Base-by-base conservation (phyloP, 2,113 vertebrate genomes). In the Crypturellus undulatus region DNA sequence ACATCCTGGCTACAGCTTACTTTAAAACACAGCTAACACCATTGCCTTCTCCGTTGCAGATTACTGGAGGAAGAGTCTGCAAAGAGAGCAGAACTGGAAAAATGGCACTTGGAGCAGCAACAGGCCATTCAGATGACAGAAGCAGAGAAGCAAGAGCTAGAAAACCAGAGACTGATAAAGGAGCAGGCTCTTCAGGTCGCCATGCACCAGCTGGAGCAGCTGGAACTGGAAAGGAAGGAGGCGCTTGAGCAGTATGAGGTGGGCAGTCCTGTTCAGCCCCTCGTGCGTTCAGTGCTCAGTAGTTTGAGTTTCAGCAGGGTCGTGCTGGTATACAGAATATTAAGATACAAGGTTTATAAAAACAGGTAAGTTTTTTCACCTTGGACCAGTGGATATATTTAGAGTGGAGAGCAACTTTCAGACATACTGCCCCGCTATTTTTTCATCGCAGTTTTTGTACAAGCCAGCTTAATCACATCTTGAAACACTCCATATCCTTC, bases 221-320 rank as follows among this genome's bases (percentile, higher is more conserved):
- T 99, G 47, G 99, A 99, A 96, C 76, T 92, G 1, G 99, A 99
- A 95, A 98, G 99, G 62, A 98, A 98, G 43, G 98, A 98, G 40
- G 99, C 99, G 0, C 98, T 99, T 59, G 98, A 99, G 96, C 99
- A 99, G 68, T 99, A 99, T 5, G 98, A 99, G 99, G 99, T 99
- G 70, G 96, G 91, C 10, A 22, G 26, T 17, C 83, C 43, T 84
- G 45, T 62, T 62, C 22, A 64, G 0, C 24, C 78, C 76, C 25
- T 83, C 18, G 3, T 25, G 28, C 52, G 32, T 32, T 58, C 54
- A 32, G 28, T 32, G 10, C 26, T 12, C 20, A 26, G 19, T 3
- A n/a, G 12, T 47, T 38, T 81, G 52, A 56, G 63, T 83, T 19
- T 52, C 12, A 17, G 70, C 43, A 38, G 0, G 51, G 13, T 43